Conservation (phyloP, 64 coral and sea anemone genomes). For the Trachythela sp. region DNA sequence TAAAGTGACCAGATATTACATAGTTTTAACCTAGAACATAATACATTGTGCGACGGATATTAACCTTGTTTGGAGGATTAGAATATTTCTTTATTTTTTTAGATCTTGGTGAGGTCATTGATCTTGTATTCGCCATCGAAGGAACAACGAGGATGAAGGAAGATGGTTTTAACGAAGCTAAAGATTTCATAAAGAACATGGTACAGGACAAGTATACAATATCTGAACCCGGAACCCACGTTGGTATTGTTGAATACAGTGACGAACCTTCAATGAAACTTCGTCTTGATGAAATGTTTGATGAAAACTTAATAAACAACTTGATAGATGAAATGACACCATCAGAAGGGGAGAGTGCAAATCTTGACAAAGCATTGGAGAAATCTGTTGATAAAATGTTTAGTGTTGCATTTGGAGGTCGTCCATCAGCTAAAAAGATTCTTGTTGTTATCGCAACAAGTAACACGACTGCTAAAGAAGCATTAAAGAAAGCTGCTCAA, state of each 20-base stretch:
- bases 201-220: slow-evolving; percentile 59
- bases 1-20: neutral
- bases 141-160: slow-evolving; percentile 2
- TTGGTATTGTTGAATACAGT: slow-evolving; percentile 83
- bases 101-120: slow-evolving; percentile 42
- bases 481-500: neutral
- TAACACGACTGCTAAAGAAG: neutral
- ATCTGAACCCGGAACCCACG: slow-evolving; percentile 24
- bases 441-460: neutral
- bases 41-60: neutral
- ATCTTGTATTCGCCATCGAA: slow-evolving; percentile 70
- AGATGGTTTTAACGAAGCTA: slow-evolving; percentile 24
- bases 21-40: neutral
- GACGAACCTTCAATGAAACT: slow-evolving; percentile 13
- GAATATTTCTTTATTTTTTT: too few relatives aligned
- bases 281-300: neutral
- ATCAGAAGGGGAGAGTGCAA: neutral
- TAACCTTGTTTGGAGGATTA: too few relatives aligned
- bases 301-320: neutral
- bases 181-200: slow-evolving; percentile 60
- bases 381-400: neutral
- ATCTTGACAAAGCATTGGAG: neutral
- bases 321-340: neutral
- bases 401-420: neutral
- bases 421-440: slow-evolving; percentile 12